phyloP scores from a whole-genome alignment of 2,113 vertebrate genomes.

The Eptesicus fuscus region DNA sequence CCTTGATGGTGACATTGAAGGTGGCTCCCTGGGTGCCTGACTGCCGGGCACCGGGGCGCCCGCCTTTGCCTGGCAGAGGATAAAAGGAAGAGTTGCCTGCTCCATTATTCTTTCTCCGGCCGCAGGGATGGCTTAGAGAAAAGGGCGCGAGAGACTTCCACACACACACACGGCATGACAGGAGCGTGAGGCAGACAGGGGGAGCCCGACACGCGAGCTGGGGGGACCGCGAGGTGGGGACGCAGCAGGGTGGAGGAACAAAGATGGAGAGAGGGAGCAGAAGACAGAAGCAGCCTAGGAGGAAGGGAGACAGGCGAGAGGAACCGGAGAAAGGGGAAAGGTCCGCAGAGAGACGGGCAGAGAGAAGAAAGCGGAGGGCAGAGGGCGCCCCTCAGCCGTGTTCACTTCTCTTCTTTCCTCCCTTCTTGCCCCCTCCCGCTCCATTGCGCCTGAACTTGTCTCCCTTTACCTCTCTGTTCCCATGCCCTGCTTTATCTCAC shows the following conservation, averaged over 20 bases:
- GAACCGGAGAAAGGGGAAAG: not conserved
- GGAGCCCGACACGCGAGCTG: not conserved
- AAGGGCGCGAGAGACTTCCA: not conserved
- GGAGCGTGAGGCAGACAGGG: not conserved
- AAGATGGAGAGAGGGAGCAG: not conserved
- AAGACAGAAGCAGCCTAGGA: not conserved
- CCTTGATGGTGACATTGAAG: not conserved
- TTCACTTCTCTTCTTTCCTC: not conserved
- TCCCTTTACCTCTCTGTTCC: not conserved
- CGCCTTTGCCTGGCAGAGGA: conserved; percentile 35
- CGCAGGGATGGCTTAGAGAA: too few relatives aligned
- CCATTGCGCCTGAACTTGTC: accelerated
- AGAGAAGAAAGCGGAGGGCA: not conserved
- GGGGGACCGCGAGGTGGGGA: not conserved
- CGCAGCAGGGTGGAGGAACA: not conserved
- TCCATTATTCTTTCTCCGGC: not conserved
- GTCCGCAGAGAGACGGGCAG: not conserved
- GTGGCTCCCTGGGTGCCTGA: not conserved
- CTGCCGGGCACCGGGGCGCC: not conserved
- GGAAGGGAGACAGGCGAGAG: conserved; percentile 51
- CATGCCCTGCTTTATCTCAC: not conserved
- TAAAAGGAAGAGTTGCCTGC: not conserved
- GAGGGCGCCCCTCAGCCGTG: not conserved
- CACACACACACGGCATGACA: not conserved
- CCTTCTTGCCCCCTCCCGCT: accelerated